Percentiles rank a stretch among this genome's conserved stretches.
Conservation (phyloP, 1,140 invertebrate species). For the Heliconius nattereri region DNA sequence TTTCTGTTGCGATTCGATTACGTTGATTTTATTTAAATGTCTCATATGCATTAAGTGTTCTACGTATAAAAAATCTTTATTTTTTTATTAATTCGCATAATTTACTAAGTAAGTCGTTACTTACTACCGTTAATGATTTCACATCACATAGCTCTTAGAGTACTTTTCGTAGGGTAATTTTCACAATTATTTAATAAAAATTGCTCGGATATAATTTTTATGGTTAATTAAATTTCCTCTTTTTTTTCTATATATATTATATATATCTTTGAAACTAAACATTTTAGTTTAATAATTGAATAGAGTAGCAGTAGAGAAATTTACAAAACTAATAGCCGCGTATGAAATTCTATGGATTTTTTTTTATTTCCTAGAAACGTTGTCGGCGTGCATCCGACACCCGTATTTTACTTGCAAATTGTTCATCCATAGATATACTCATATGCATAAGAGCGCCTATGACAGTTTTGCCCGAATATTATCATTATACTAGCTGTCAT, state of each 20-base stretch:
- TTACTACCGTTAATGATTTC: too few species aligned
- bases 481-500: slow-evolving; percentile 29
- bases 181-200: too few species aligned
- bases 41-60: slow-evolving; percentile 17
- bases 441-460: slow-evolving; percentile 47
- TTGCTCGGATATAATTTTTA: too few species aligned
- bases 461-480: slow-evolving; percentile 37
- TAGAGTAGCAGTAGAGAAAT: neutral
- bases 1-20: slow-evolving; percentile 31
- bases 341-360: slow-evolving; percentile 37
- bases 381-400: slow-evolving; percentile 61
- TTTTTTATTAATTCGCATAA: too few species aligned
- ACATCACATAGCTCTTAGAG: too few species aligned
- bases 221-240: too few species aligned
- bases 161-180: too few species aligned
- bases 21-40: slow-evolving; percentile 20
- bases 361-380: slow-evolving; percentile 31
- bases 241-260: too few species aligned
- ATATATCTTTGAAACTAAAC: too few species aligned
- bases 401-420: slow-evolving; percentile 77
- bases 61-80: neutral
- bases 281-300: neutral
- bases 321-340: slow-evolving; percentile 19
- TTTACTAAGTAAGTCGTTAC: too few species aligned
- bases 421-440: slow-evolving; percentile 67